Percentiles rank a stretch among this genome's conserved stretches.
These are phyloP conservation scores for Lasiurus cinereus DNA, from an alignment of 2,113 vertebrate genomes.

Conservation along the genomic window DNA sequence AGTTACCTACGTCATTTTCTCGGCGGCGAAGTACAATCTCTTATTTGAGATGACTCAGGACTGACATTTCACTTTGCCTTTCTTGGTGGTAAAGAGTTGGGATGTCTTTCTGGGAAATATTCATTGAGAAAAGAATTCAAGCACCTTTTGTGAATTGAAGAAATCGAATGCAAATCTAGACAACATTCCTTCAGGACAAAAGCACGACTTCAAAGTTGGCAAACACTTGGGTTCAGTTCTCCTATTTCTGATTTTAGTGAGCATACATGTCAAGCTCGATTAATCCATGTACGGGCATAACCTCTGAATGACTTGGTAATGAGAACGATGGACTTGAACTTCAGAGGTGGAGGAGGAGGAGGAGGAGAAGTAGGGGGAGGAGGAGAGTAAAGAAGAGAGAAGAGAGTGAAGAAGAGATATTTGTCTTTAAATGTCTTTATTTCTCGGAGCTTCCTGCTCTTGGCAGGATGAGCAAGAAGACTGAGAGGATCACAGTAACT, in stretches of 20 bases:
- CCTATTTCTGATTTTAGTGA: not conserved
- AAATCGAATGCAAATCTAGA: not conserved
- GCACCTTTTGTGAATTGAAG: not conserved
- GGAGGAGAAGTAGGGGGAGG: no score
- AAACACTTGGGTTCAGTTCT: not conserved
- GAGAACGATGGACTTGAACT: not conserved
- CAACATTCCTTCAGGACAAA: not conserved
- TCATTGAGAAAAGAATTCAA: not conserved
- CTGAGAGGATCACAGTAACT: not conserved
- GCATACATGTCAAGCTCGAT: not conserved
- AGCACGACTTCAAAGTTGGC: not conserved
- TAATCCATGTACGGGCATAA: not conserved
- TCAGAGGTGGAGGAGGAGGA: not conserved
- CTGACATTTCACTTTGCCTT: not conserved
- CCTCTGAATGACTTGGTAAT: not conserved
- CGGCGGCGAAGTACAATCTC: not conserved
- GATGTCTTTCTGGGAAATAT: not conserved
- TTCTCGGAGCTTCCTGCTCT: conserved; percentile 23
- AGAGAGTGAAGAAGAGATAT: not conserved
- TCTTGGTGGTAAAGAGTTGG: not conserved
- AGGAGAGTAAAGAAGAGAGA: not conserved
- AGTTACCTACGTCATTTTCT: not conserved
- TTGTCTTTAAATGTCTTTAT: conserved; percentile 37
- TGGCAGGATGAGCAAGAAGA: conserved; percentile 29
- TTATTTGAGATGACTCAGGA: not conserved